phyloP scores from a whole-genome alignment of 2,113 vertebrate species.

The Triplophysa siluroides region DNA sequence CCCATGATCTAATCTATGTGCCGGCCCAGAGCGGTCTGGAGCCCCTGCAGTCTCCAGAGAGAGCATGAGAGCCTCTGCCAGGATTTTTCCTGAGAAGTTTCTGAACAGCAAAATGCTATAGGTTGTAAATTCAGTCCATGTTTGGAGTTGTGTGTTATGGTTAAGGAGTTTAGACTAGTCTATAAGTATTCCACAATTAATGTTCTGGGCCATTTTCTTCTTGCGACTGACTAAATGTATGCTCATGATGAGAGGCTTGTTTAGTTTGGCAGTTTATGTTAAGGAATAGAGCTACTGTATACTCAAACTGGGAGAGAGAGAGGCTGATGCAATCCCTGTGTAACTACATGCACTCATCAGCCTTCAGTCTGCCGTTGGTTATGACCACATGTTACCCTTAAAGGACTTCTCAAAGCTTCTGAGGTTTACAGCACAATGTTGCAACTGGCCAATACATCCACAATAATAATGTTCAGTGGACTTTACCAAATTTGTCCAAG shows the following conservation, averaged over 20 bases:
- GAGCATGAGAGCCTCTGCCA: neutral
- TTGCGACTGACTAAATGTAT: neutral
- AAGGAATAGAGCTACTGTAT: conserved; percentile 12
- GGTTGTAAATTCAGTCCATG: neutral
- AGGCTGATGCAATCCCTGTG: conserved; percentile 52
- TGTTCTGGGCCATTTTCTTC: neutral
- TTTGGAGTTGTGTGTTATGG: neutral
- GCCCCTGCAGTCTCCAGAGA: neutral
- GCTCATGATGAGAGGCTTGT: conserved; percentile 7
- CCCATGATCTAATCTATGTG: conserved; percentile 46
- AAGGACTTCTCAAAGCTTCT: neutral
- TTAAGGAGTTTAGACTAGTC: neutral
- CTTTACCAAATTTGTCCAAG: no score
- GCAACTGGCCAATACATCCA: neutral
- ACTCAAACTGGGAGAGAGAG: conserved; percentile 4
- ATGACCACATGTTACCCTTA: neutral
- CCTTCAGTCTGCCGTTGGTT: neutral
- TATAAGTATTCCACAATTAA: neutral
- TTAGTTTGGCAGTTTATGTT: conserved; percentile 21
- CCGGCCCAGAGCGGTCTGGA: neutral
- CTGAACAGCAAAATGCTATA: neutral
- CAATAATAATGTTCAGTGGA: no score
- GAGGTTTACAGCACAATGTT: neutral
- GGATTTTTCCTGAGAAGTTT: neutral
- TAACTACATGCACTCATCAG: conserved; percentile 34